Evolutionary conservation across 2,113 vertebrate genomes (phyloP), one percentile per base, ranked within the genome.

Genomic region (Sarotherodon lohbergeri): DNA sequence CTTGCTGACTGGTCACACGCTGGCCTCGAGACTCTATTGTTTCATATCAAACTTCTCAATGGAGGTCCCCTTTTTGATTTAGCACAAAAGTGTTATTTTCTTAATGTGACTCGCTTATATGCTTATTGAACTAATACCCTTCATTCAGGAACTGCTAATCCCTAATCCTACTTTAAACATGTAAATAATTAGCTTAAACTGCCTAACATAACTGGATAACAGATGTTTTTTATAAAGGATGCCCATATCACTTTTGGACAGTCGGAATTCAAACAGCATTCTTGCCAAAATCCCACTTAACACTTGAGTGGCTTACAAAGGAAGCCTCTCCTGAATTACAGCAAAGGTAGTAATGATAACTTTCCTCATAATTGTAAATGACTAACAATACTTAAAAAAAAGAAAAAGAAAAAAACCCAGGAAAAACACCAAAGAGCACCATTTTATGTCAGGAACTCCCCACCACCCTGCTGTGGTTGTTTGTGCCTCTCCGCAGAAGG

Each of bases 1-100:
- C 89, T 16, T 59, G 81, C n/a, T 52, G 13, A 89, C 88, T 3
- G 82, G 90, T 93, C 94, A 93, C 91, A 93, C 80, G 90, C 71
- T 73, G 80, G 90, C 88, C 89, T 88, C 7, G 34, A 88, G 93
- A 89, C 84, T 57, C 34, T 11, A 57, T 84, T 90, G 89, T 91
- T 88, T 90, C 66, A 63, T 83, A 34, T 83, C 73, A 86, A 85
- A 84, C 66, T 13, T 88, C 82, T 43, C 16, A 73, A 7, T 46
- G 80, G 78, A 83, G 17, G 22, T 43, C 27, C 55, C 8, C 1
- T 5, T 34, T 59, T 22, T 48, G 56, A 36, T 57, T 55, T n/a
- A 34, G 36, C 50, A 11, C 66, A 73, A 27, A 83, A 56, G 7
- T 43, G 7, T 13, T 10, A 22, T 48, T 50, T 29, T 61, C 52